Conservation (phyloP, 2,113 vertebrate genomes). For the Crotalus tigris region DNA sequence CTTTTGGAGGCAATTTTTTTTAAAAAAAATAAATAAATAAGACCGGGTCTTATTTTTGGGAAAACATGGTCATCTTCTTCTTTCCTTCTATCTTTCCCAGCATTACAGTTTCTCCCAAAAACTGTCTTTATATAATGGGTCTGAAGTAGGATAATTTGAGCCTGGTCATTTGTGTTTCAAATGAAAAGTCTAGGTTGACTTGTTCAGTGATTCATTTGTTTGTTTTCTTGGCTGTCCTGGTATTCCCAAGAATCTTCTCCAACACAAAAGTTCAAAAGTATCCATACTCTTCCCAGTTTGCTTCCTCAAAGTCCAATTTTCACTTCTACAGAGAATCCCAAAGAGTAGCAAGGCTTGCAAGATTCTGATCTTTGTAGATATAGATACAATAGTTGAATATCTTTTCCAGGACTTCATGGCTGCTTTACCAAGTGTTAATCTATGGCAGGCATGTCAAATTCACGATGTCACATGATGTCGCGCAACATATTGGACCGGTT, state of each 20-base stretch:
- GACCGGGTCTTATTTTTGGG: no score
- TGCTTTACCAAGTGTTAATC: neutral
- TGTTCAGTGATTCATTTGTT: neutral
- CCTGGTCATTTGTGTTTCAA: neutral
- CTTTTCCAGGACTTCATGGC: neutral
- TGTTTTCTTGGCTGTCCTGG: neutral
- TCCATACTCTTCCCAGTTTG: neutral
- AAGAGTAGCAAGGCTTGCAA: neutral
- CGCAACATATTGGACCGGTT: no score
- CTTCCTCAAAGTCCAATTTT: neutral
- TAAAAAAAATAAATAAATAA: no score
- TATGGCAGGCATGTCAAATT: neutral
- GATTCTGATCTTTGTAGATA: neutral
- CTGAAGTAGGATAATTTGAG: neutral
- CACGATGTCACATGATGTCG: no score
- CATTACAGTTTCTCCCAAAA: neutral
- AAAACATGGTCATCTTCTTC: neutral
- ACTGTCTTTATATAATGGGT: neutral
- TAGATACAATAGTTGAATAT: neutral
- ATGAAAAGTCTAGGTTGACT: neutral
- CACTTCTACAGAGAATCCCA: neutral
- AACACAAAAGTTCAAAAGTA: neutral
- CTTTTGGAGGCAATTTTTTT: no score
- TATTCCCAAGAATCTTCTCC: neutral
- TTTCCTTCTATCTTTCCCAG: neutral